These are phyloP conservation scores for Autographa pulchrina DNA, from an alignment of 2,888 invertebrate species.

Conservation along the genomic window DNA sequence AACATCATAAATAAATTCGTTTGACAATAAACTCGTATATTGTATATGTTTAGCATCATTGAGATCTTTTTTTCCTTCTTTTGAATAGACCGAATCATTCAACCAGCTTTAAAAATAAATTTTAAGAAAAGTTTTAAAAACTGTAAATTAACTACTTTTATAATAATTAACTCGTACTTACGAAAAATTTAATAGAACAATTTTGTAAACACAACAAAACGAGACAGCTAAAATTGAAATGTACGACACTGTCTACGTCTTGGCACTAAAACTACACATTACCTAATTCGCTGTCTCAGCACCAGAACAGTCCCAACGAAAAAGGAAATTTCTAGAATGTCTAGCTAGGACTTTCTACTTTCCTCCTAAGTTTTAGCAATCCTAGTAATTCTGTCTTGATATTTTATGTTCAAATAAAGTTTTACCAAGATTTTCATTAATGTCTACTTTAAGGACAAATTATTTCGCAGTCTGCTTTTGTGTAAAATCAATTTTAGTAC, in stretches of 20 bases:
- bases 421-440: neutral
- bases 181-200: neutral
- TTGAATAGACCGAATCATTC: no score
- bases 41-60: no score
- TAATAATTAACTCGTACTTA: no score
- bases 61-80: no score
- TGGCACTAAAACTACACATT: slow-evolving; percentile 29
- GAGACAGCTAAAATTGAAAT: slow-evolving; percentile 16
- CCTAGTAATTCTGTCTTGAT: slow-evolving; percentile 22
- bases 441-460: neutral
- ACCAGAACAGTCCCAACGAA: neutral
- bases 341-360: neutral
- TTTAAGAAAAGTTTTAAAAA: no score
- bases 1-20: no score
- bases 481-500: no score
- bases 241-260: neutral
- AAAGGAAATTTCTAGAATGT: neutral
- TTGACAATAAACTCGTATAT: no score
- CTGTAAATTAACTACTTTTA: no score
- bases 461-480: no score
- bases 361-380: slow-evolving; percentile 8
- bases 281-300: slow-evolving; percentile 11
- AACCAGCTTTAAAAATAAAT: no score
- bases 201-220: slow-evolving; percentile 18
- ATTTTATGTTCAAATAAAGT: neutral